A percentile compares a stretch with the other conserved stretches of the same genome.
These are phyloP conservation scores for Trochalopteron elliotii DNA, from an alignment of 2,113 vertebrate genomes.

Conservation along the genomic window DNA sequence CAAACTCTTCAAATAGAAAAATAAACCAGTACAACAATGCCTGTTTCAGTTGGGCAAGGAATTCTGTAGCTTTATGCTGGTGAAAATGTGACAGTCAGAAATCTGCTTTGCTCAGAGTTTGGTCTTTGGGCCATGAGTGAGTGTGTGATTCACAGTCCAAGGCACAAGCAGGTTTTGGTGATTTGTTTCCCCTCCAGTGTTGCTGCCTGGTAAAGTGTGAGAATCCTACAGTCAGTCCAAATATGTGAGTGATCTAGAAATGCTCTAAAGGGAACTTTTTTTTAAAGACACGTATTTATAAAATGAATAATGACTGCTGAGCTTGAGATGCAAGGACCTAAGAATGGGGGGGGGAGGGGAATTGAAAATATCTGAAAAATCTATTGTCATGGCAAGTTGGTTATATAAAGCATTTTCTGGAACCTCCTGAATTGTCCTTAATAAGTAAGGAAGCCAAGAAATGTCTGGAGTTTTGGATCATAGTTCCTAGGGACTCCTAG, in stretches of 20 bases:
- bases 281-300: neutral
- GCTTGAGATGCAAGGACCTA: neutral
- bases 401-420: neutral
- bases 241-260: neutral
- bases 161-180: neutral
- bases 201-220: neutral
- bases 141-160: neutral
- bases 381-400: neutral
- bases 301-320: neutral
- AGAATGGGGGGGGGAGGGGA: neutral
- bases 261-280: neutral
- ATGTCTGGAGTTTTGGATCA: neutral
- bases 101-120: neutral
- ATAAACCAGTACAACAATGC: neutral
- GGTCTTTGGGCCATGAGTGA: neutral
- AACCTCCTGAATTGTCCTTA: neutral
- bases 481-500: neutral
- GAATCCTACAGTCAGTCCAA: neutral
- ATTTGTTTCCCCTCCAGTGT: accelerated
- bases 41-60: neutral
- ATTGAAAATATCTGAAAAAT: neutral
- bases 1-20: neutral
- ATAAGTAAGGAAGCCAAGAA: neutral
- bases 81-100: neutral
- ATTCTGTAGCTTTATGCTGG: neutral